A percentile compares a stretch with the other conserved stretches of the same genome.
Conservation (phyloP, 2,797 vertebrate species). For the Scomberomorus guttatus region DNA sequence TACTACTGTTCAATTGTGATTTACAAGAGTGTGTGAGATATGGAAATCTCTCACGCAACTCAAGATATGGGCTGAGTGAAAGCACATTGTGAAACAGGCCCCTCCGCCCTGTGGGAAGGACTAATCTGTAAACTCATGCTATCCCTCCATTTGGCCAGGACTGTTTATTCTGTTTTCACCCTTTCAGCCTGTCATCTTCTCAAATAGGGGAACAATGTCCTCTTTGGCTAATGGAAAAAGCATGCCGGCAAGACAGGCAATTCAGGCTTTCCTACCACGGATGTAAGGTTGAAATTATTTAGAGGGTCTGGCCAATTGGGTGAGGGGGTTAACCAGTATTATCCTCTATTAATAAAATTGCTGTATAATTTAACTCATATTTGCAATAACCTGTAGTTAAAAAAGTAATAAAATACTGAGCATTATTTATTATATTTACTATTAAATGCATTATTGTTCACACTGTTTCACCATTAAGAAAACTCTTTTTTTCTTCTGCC, state of each 20-base stretch:
- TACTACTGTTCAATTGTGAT: constrained; percentile 93
- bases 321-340: background rate
- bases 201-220: constrained; percentile 58
- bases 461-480: no score
- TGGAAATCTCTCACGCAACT: constrained; percentile 92
- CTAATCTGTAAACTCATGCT: constrained; percentile 77
- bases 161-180: constrained; percentile 76
- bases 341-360: background rate
- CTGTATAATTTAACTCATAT: background rate
- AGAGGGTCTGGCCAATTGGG: background rate
- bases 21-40: constrained; percentile 91
- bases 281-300: background rate
- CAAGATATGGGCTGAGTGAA: constrained; percentile 88
- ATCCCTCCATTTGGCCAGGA: constrained; percentile 71
- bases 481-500: no score
- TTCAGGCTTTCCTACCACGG: constrained; percentile 5
- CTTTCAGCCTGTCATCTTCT: constrained; percentile 65
- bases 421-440: no score
- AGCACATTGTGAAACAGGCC: constrained; percentile 87
- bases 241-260: constrained; percentile 35
- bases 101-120: constrained; percentile 76
- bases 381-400: no score
- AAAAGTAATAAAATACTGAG: no score
- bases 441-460: no score
- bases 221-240: constrained; percentile 61